Percentiles rank a stretch among this genome's conserved stretches.
phyloP scores from a whole-genome alignment of 2,797 vertebrate species.

The Enteromius unitaeniatus region DNA sequence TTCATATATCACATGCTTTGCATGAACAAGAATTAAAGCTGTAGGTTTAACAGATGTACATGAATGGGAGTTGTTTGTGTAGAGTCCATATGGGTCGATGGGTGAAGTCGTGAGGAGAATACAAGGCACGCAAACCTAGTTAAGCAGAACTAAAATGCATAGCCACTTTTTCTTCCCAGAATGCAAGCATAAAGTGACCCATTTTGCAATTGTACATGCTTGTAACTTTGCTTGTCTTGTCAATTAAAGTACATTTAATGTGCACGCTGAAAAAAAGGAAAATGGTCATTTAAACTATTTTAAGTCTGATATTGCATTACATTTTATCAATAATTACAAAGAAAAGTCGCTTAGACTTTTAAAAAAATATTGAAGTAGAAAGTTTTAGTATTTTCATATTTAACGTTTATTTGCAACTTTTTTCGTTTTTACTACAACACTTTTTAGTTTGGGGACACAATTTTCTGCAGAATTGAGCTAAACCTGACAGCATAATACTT shows the following conservation, averaged over 20 bases:
- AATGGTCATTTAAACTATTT: neutral
- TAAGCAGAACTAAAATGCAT: neutral
- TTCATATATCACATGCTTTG: slow-evolving; percentile 58
- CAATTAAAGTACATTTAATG: neutral
- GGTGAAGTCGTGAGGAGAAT: slow-evolving; percentile 16
- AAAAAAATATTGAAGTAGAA: neutral
- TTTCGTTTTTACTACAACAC: neutral
- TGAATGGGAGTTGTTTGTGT: slow-evolving; percentile 29
- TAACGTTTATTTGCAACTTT: neutral
- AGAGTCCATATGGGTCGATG: slow-evolving; percentile 6
- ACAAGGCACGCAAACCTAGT: neutral
- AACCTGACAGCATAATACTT: neutral
- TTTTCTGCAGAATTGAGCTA: neutral
- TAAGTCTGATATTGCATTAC: neutral
- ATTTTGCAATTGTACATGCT: neutral
- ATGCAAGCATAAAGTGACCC: neutral
- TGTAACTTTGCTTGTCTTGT: neutral
- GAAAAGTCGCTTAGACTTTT: neutral
- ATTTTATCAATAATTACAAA: neutral
- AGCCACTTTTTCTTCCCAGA: neutral
- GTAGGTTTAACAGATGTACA: slow-evolving; percentile 26
- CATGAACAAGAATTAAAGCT: slow-evolving; percentile 42
- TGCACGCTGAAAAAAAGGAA: neutral
- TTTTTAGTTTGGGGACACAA: neutral
- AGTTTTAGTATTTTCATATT: neutral